Evolutionary conservation across 1,140 invertebrate species (phyloP), one percentile per base, ranked within the genome.

Genomic region (Ooceraea biroi): DNA sequence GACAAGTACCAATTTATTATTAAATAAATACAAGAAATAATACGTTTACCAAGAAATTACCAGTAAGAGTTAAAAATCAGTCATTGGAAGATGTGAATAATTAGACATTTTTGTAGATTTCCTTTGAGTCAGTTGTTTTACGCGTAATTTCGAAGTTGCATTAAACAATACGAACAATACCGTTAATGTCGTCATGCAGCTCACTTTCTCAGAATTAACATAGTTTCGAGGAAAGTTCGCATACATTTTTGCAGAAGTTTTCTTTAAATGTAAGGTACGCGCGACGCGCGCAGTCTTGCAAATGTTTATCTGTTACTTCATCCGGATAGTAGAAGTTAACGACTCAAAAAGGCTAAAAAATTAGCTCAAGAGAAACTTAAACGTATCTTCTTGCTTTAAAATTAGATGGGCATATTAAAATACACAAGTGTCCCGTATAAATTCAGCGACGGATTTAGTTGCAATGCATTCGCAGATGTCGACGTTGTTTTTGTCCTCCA

Each of bases 141-240:
- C 17, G 17, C n/a, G 22, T 68, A 69, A 80, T 50, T 80, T 71
- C 25, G 48, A 80, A 80, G 69, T 80, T 12, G 55, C 66, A n/a
- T 50, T 17, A 22, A 52, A 17, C 25, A 36, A 80, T 69, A 69
- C 14, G 36, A 36, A 57, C 36, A 50, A 17, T 25, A 7, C 22
- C 74, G 63, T 22, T 78, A 78, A 69, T 44, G 76, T 46, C 25
- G 48, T 44, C 58, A 41, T 22, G 76, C 63, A 63, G 57, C 50
- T 63, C 63, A 10, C 30, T 65, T 80, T 80, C 44, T 80, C 76
- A 80, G 76, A 17, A 19, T 57, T 22, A 66, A 68, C 76, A 80
- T 80, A 80, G 76, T 80, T 80, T 27, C 36, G 52, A 69, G 57
- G 76, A 80, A 80, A 80, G 63, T 80, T 80, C 12, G 50, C 76